Conservation (phyloP, 92 coral and sea anemone species). For the Porites evermanni region DNA sequence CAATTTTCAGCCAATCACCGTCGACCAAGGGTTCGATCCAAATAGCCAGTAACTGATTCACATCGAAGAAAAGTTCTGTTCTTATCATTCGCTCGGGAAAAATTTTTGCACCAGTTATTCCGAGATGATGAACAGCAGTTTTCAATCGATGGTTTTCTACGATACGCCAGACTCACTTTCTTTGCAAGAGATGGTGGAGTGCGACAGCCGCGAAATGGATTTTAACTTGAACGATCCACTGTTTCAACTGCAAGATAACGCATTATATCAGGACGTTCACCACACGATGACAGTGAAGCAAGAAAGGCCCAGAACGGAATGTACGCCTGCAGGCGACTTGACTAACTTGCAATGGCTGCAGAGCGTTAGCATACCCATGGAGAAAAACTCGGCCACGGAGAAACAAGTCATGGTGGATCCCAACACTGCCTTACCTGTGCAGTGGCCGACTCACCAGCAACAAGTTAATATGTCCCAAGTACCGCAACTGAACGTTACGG, state of each 20-base stretch:
- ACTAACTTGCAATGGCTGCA: conserved; percentile 99
- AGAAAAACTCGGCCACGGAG: conserved; percentile 76
- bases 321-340: conserved; percentile 86
- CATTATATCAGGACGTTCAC: conserved; percentile 72
- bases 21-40: conserved; percentile 75
- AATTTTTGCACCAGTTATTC: conserved; percentile 58
- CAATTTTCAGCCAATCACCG: conserved; percentile 84
- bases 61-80: conserved; percentile 70
- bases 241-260: conserved; percentile 77
- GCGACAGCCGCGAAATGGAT: conserved; percentile 96
- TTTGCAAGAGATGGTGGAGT: conserved; percentile 95
- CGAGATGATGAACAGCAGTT: conserved; percentile 85
- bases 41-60: conserved; percentile 99
- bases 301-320: conserved; percentile 79
- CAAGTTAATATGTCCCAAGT: conserved; percentile 70
- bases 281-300: conserved; percentile 74
- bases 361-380: conserved; percentile 97
- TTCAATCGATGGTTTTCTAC: conserved; percentile 61
- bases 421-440: conserved; percentile 99
- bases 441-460: conserved; percentile 77
- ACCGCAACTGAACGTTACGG: conserved; percentile 73
- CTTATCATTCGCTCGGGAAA: conserved; percentile 58
- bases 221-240: conserved; percentile 98
- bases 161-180: conserved; percentile 88
- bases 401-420: conserved; percentile 97